Evolutionary conservation across 2,797 vertebrate species (phyloP).

Genomic region (Sparidentex hasta): DNA sequence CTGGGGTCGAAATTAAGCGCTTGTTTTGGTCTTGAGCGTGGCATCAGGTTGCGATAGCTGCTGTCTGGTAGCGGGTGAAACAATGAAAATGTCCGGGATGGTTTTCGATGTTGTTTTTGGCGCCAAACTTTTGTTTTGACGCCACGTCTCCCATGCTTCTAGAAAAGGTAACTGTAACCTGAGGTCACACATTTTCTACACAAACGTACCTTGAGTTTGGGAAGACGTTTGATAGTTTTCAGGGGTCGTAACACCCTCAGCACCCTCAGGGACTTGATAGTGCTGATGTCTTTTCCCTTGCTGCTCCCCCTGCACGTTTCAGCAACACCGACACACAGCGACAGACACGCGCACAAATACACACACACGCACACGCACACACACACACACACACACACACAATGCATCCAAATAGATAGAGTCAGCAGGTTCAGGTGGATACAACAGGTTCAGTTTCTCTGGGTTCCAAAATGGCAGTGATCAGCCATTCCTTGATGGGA

Average conservation of each 20-base stretch:
- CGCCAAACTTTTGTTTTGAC: background rate
- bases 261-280: conserved; percentile 97
- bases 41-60: background rate
- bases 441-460: conserved; percentile 33
- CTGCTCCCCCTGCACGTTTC: conserved; percentile 89
- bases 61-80: background rate
- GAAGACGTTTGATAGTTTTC: conserved; percentile 97
- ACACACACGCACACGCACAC: conserved; percentile 24
- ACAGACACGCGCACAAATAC: conserved; percentile 14
- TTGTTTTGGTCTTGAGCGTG: conserved; percentile 1
- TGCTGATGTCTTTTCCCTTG: conserved; percentile 96
- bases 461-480: conserved; percentile 67
- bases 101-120: background rate
- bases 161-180: background rate
- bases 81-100: background rate
- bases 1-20: background rate
- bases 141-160: background rate
- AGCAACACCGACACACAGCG: conserved; percentile 4
- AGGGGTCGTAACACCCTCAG: conserved; percentile 94
- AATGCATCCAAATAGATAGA: conserved; percentile 44
- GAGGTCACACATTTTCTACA: background rate
- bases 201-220: conserved; percentile 92
- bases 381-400: conserved; percentile 24
- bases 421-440: conserved; percentile 45
- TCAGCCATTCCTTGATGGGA: conserved; percentile 72